Evolutionary conservation across 2,113 vertebrate genomes (phyloP).

Genomic region (chimpanzee (Pan troglodytes)): NHGRI_mPanTro3-v2.1_pri NC_072412.2:26071001-26071500

Average conservation of each 20-base stretch:
- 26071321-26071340: neutral
- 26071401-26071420: neutral
- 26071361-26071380: neutral
- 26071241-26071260: neutral
- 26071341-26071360: neutral
- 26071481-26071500: neutral
- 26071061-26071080: neutral
- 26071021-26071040: neutral
- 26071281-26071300: neutral
- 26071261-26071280: neutral
- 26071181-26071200: neutral
- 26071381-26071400: neutral
- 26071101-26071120: neutral
- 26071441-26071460: neutral
- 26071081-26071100: neutral
- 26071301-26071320: constrained; percentile 9
- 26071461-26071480: neutral
- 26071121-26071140: neutral
- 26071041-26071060: neutral
- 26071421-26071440: neutral
- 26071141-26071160: neutral
- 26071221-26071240: neutral
- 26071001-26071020: neutral
- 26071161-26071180: neutral
- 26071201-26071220: neutral